Conservation (phyloP, 2,888 invertebrate species). For the Ceriagrion tenellum region DNA sequence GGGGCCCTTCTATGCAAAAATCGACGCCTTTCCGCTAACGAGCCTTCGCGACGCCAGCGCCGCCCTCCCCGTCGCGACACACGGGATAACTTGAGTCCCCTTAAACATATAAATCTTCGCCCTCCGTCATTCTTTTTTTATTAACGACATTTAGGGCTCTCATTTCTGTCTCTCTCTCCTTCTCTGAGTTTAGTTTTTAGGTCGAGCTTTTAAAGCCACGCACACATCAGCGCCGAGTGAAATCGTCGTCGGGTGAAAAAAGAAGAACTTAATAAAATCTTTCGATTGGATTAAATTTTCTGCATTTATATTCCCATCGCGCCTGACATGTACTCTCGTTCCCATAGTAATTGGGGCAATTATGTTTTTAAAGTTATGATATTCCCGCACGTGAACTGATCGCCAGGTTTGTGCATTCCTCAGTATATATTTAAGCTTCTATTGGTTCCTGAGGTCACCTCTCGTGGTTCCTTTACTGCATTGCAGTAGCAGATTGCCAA, state of each 20-base stretch:
- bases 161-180: background rate
- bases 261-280: background rate
- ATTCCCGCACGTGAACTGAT: background rate
- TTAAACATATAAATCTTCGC: conserved; percentile 44
- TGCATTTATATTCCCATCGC: background rate
- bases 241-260: background rate
- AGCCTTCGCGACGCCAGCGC: conserved; percentile 60
- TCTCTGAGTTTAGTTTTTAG: background rate
- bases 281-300: conserved; percentile 14
- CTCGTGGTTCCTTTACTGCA: background rate
- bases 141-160: background rate
- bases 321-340: background rate
- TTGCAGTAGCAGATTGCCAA: background rate
- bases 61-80: conserved; percentile 28
- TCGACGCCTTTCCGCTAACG: conserved; percentile 65
- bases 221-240: background rate
- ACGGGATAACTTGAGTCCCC: conserved; percentile 5
- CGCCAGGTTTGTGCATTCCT: background rate
- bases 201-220: background rate
- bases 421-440: background rate
- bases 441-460: background rate
- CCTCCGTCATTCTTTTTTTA: background rate
- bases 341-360: conserved; percentile 5
- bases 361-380: background rate
- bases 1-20: conserved; percentile 47